phyloP scores from a whole-genome alignment of 2,113 vertebrate genomes.

The Leptobrachium leishanense region DNA sequence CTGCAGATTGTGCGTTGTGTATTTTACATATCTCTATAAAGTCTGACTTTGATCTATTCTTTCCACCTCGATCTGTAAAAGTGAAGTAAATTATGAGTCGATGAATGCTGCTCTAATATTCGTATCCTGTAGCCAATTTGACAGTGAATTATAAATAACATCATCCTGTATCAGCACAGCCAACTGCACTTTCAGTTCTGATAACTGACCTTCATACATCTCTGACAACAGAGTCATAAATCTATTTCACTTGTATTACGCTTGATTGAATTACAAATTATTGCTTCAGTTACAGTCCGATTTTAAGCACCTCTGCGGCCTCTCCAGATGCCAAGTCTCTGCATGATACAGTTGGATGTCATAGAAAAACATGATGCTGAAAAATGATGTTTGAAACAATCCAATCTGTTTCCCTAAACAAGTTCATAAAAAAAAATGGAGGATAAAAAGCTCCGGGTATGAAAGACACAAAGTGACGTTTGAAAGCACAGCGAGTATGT shows the following conservation, averaged over 20 bases:
- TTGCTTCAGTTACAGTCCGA: slow-evolving; percentile 53
- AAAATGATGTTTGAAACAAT: slow-evolving; percentile 56
- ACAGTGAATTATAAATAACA: slow-evolving; percentile 56
- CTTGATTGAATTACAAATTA: slow-evolving; percentile 61
- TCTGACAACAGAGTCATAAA: slow-evolving; percentile 54
- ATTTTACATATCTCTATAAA: slow-evolving; percentile 26
- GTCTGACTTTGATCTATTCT: slow-evolving; percentile 18
- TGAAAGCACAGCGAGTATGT: neutral
- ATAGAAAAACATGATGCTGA: slow-evolving; percentile 53
- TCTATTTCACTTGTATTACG: slow-evolving; percentile 60
- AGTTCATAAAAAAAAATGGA: slow-evolving; percentile 40
- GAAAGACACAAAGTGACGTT: neutral
- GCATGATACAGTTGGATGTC: slow-evolving; percentile 27
- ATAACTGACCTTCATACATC: slow-evolving; percentile 62
- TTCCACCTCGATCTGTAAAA: slow-evolving; percentile 32
- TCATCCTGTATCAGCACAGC: slow-evolving; percentile 54
- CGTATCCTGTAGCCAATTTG: slow-evolving; percentile 45
- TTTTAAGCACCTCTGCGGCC: slow-evolving; percentile 49
- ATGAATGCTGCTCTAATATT: slow-evolving; percentile 6
- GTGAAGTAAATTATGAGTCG: slow-evolving; percentile 32
- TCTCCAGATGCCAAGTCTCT: slow-evolving; percentile 35
- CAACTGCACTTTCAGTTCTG: slow-evolving; percentile 52
- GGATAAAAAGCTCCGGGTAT: neutral
- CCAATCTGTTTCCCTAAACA: slow-evolving; percentile 49
- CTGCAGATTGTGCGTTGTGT: neutral